These are phyloP conservation scores for Anhinga anhinga DNA, from an alignment of 2,113 vertebrate genomes.

Conservation along the genomic window DNA sequence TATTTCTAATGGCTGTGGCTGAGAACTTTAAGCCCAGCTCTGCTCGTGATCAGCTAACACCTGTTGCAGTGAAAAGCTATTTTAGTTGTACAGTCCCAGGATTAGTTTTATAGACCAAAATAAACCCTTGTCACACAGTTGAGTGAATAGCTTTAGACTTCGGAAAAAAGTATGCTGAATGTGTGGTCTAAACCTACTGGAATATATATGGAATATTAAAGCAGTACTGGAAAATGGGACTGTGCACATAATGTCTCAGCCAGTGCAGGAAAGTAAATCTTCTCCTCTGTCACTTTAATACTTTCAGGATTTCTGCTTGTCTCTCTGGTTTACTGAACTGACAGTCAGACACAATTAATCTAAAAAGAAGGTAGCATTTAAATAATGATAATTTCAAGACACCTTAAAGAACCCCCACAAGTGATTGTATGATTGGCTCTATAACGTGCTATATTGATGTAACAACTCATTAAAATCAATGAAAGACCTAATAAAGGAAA, in stretches of 20 bases:
- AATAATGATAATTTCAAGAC: neutral
- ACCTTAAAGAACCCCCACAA: neutral
- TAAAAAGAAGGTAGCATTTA: neutral
- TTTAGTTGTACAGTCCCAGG: constrained; percentile 20
- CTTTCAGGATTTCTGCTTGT: neutral
- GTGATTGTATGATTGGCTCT: neutral
- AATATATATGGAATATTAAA: constrained; percentile 4
- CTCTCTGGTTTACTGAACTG: neutral
- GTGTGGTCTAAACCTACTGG: constrained; percentile 24
- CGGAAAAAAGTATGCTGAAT: neutral
- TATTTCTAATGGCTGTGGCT: constrained; percentile 20
- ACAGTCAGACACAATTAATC: neutral
- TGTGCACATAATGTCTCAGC: neutral
- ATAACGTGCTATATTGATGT: neutral
- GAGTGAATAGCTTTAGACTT: constrained; percentile 7
- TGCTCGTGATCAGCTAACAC: constrained; percentile 53
- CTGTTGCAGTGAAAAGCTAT: constrained; percentile 57
- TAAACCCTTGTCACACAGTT: constrained; percentile 35
- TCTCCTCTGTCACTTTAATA: neutral
- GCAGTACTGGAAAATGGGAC: neutral
- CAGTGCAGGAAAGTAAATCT: neutral
- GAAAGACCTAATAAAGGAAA: neutral
- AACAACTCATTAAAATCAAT: neutral
- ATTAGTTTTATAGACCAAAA: constrained; percentile 58
- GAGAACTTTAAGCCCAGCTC: constrained; percentile 20